Percentiles rank a stretch among this genome's conserved stretches.
phyloP scores from a whole-genome alignment of 1,140 invertebrate genomes.

The Chironomus tepperi region DNA sequence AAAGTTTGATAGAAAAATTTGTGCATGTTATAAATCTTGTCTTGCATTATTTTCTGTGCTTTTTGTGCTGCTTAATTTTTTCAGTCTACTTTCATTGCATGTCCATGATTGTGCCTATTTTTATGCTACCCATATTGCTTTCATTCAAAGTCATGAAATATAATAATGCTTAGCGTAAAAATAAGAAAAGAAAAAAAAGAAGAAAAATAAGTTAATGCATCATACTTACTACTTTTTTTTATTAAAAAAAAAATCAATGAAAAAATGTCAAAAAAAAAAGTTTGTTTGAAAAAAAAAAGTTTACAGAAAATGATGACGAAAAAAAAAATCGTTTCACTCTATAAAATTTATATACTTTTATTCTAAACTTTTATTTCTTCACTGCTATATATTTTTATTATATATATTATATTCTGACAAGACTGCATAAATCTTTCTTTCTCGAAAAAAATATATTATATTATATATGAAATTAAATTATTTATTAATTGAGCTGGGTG shows the following conservation, averaged over 20 bases:
- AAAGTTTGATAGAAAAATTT: not conserved
- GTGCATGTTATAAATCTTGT: conserved; percentile 10
- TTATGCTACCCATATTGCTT: not conserved
- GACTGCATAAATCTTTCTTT: conserved; percentile 19
- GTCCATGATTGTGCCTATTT: not conserved
- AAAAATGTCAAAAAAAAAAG: too few relatives aligned
- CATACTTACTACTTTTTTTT: too few relatives aligned
- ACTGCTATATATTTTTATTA: conserved; percentile 34
- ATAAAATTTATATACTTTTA: too few relatives aligned
- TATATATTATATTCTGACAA: conserved; percentile 35
- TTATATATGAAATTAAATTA: too few relatives aligned
- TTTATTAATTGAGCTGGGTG: too few relatives aligned
- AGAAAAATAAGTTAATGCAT: too few relatives aligned
- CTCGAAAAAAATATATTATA: conserved; percentile 27
- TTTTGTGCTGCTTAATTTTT: conserved; percentile 35
- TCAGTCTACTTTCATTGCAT: conserved; percentile 24
- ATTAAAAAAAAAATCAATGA: too few relatives aligned
- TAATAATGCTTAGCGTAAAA: not conserved
- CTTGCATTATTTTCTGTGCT: conserved; percentile 32
- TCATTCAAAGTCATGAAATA: not conserved
- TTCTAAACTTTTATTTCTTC: conserved; percentile 25
- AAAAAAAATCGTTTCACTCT: too few relatives aligned
- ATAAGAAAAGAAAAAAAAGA: too few relatives aligned
- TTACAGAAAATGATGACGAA: too few relatives aligned
- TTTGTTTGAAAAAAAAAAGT: too few relatives aligned